Percentiles rank a stretch among this genome's conserved stretches.
phyloP scores from a whole-genome alignment of 2,888 invertebrate species.

The Anthrax anthrax region DNA sequence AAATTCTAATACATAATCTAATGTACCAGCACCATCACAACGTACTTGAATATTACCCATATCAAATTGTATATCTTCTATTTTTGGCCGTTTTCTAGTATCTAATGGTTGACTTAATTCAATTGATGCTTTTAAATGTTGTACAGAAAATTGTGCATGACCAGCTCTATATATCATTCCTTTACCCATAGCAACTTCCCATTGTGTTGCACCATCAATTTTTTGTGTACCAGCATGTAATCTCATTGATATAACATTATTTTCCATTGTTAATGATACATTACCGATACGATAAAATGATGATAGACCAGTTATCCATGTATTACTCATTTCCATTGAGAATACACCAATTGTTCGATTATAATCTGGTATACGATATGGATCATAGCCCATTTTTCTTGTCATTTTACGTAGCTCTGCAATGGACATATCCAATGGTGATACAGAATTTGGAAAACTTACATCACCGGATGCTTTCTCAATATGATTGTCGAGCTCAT shows the following conservation, averaged over 20 bases:
- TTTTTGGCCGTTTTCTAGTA: conserved; percentile 52
- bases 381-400: conserved; percentile 49
- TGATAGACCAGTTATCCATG: conserved; percentile 64
- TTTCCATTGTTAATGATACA: conserved; percentile 54
- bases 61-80: conserved; percentile 63
- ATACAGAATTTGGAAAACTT: conserved; percentile 70
- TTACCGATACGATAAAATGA: conserved; percentile 73
- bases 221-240: conserved; percentile 68
- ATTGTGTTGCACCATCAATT: conserved; percentile 60
- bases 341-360: conserved; percentile 57
- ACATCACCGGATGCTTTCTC: conserved; percentile 51
- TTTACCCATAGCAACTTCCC: conserved; percentile 57
- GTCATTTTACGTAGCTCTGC: conserved; percentile 59
- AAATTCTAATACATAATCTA: conserved; percentile 71
- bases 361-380: conserved; percentile 57
- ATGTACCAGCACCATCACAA: conserved; percentile 71
- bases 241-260: conserved; percentile 43
- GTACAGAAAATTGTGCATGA: conserved; percentile 61
- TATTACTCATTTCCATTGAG: conserved; percentile 52
- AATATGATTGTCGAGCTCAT: conserved; percentile 59
- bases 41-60: conserved; percentile 73
- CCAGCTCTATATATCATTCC: conserved; percentile 56
- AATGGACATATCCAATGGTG: conserved; percentile 71
- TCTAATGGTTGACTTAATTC: conserved; percentile 63
- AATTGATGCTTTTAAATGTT: conserved; percentile 56